Evolutionary conservation across 2,888 invertebrate species (phyloP).

Genomic region (Disparrhopalites patrizii): DNA sequence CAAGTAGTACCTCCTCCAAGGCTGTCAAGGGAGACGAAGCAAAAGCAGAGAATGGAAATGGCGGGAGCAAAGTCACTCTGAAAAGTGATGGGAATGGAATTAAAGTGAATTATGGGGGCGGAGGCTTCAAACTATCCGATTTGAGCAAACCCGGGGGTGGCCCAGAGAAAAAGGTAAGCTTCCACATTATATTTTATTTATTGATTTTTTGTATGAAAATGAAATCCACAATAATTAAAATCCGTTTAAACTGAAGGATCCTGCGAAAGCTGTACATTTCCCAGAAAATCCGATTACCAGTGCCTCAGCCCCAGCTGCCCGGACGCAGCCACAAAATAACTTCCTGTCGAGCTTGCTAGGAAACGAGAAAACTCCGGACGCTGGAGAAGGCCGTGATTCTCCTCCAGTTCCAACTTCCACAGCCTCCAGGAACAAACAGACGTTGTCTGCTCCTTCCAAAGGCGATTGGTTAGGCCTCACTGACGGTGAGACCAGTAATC

Average conservation of each 20-base stretch:
- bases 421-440: too few relatives aligned
- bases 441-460: not conserved
- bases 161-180: not conserved
- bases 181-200: not conserved
- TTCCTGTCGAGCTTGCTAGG: not conserved
- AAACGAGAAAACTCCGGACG: not conserved
- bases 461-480: conserved; percentile 22
- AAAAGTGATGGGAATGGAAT: conserved; percentile 27
- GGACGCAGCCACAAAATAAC: not conserved
- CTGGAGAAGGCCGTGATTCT: not conserved
- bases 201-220: not conserved
- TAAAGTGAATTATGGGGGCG: conserved; percentile 13
- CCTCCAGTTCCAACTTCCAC: not conserved
- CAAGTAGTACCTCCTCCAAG: too few relatives aligned
- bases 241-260: not conserved
- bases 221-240: not conserved
- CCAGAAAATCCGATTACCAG: not conserved
- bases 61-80: conserved; percentile 19
- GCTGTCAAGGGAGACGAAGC: not conserved
- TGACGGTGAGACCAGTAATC: not conserved
- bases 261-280: conserved; percentile 20
- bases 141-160: conserved; percentile 14
- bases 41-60: not conserved
- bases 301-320: not conserved
- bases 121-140: conserved; percentile 32